Conservation (phyloP, 2,888 invertebrate species). For the Drosophila parthenogenetica region DNA sequence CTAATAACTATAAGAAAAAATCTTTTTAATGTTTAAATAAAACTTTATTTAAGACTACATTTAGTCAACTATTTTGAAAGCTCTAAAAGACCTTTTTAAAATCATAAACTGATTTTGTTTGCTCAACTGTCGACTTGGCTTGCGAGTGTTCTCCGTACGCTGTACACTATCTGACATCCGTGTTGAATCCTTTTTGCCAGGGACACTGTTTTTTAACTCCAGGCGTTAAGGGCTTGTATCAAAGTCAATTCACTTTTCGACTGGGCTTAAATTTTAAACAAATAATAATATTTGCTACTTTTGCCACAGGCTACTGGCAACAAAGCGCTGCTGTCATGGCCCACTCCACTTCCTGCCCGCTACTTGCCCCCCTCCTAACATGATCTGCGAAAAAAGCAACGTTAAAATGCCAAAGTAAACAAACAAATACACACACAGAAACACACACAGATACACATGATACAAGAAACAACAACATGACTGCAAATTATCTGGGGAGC, state of each 20-base stretch:
- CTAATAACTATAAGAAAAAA: too few species aligned
- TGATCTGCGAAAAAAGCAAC: conserved; percentile 36
- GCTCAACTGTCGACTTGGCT: conserved; percentile 1
- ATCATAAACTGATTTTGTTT: conserved; percentile 2
- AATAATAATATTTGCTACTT: conserved; percentile 73
- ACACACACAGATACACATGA: conserved; percentile 16
- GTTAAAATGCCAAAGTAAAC: conserved; percentile 57
- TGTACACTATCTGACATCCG: background rate
- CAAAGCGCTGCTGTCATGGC: conserved; percentile 26
- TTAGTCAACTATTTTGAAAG: too few species aligned
- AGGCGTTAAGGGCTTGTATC: conserved; percentile 52
- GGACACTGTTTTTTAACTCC: conserved; percentile 37
- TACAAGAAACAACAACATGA: conserved; percentile 33
- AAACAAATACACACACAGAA: conserved; percentile 47
- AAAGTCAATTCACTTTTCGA: conserved; percentile 59
- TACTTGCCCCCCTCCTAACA: background rate
- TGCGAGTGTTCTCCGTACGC: background rate
- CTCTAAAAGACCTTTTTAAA: too few species aligned
- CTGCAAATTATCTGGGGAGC: conserved; percentile 73
- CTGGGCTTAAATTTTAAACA: conserved; percentile 71
- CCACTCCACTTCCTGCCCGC: background rate
- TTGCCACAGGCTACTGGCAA: conserved; percentile 46
- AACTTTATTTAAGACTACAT: too few species aligned
- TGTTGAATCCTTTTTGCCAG: background rate
- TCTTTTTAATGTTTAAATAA: too few species aligned